Evolutionary conservation across 2,888 invertebrate genomes (phyloP), one percentile per base, ranked within the genome.

Genomic region (Lysandra coridon): DNA sequence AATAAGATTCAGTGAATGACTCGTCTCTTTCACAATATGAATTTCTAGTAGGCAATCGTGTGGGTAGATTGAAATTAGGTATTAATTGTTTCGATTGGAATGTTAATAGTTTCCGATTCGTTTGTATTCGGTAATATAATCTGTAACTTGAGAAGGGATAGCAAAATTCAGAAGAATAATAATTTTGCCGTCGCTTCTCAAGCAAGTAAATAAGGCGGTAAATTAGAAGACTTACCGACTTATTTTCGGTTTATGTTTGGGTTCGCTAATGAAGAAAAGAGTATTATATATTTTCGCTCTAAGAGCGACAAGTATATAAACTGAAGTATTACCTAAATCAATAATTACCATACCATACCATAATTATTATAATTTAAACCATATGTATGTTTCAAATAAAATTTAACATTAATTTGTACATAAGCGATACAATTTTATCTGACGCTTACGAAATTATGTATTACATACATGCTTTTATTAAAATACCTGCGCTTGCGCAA

Each of bases 1-100:
- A 57, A 62, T 62, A 62, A 6, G 33, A 69, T 69, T 69, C 69
- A 69, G 57, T 3, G 17, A 69, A 33, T 37, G 37, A 37, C 33
- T 37, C 69, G 33, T 69, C 33, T 3, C 33, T 37, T 69, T 69
- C 69, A 69, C 69, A 69, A 69, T 69, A 37, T 6, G 33, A 69
- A 69, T 69, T 69, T 69, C 33, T 69, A 69, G 17, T 69, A 69
- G 33, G 69, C 69, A 69, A 69, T 69, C 14, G 69, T 12, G 69
- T 33, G 69, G 69, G 69, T 33, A 33, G 69, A 17, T 33, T 69
- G 30, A 69, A 69, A 69, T 69, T 69, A 33, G 33, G 69, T 37
- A 69, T 69, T 69, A 69, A 69, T 69, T 69, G 69, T 69, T 57
- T 37, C 17, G 14, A 69, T 4, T 69, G 33, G 33, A 69, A 69